Evolutionary conservation across 2,113 vertebrate species (phyloP).

Genomic region (Heloderma charlesbogerti): DNA sequence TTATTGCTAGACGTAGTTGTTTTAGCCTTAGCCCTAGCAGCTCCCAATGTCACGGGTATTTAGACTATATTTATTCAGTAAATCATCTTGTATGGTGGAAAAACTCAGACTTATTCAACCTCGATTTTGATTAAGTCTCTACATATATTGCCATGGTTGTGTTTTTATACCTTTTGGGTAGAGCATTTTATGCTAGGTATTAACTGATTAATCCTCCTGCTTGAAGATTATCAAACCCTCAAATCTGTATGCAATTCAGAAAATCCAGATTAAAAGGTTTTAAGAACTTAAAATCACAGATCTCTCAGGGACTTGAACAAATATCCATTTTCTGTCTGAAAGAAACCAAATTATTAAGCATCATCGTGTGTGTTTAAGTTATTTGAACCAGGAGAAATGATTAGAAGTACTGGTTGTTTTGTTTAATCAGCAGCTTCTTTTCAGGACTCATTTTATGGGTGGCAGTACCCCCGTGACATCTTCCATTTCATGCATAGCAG

Average conservation of each 20-base stretch:
- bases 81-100: constrained; percentile 53
- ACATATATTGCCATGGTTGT: constrained; percentile 52
- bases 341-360: constrained; percentile 57
- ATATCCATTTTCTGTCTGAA: constrained; percentile 57
- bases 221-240: constrained; percentile 70
- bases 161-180: constrained; percentile 56
- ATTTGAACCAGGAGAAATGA: constrained; percentile 29
- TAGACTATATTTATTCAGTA: constrained; percentile 63
- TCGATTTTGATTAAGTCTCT: constrained; percentile 65
- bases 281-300: constrained; percentile 54
- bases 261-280: constrained; percentile 78
- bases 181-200: constrained; percentile 65
- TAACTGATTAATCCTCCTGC: constrained; percentile 76
- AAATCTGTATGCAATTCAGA: constrained; percentile 72
- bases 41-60: constrained; percentile 50
- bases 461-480: not conserved
- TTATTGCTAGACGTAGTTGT: constrained; percentile 25
- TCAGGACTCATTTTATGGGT: constrained; percentile 11
- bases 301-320: constrained; percentile 61
- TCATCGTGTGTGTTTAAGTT: constrained; percentile 52
- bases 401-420: constrained; percentile 39
- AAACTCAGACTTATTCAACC: constrained; percentile 43
- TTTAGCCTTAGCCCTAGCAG: constrained; percentile 46
- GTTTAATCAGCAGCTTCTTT: constrained; percentile 50
- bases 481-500: not conserved